These are phyloP conservation scores for Sisyra terminalis DNA, from an alignment of 2,888 invertebrate genomes.

Conservation along the genomic window DNA sequence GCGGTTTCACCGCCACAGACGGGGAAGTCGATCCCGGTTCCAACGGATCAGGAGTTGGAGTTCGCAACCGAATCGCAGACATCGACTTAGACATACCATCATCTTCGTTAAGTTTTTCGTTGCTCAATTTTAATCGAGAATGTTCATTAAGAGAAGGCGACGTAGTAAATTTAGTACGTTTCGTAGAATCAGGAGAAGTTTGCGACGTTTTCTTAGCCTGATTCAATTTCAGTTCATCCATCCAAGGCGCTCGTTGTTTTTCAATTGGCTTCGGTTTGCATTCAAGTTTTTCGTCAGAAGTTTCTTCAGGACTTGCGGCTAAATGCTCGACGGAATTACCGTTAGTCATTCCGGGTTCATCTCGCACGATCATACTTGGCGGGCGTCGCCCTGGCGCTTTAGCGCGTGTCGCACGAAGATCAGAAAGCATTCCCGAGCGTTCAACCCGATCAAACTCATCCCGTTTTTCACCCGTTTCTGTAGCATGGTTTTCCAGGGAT, in stretches of 20 bases:
- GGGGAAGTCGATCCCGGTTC: slow-evolving; percentile 16
- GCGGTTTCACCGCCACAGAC: slow-evolving; percentile 15
- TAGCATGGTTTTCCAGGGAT: slow-evolving; percentile 15
- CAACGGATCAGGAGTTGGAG: slow-evolving; percentile 18
- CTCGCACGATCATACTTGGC: slow-evolving; percentile 32
- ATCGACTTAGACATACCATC: slow-evolving; percentile 19
- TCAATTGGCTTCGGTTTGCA: slow-evolving; percentile 52
- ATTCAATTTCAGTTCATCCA: slow-evolving; percentile 63
- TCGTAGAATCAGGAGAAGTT: slow-evolving; percentile 19
- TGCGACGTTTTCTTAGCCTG: slow-evolving; percentile 48
- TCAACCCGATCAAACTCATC: slow-evolving; percentile 49
- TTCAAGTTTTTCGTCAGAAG: slow-evolving; percentile 23
- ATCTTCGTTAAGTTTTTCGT: slow-evolving; percentile 22
- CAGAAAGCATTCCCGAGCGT: slow-evolving; percentile 42
- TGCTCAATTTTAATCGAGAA: slow-evolving; percentile 13
- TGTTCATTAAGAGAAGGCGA: slow-evolving; percentile 12
- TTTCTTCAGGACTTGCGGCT: slow-evolving; percentile 12
- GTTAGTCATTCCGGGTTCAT: slow-evolving; percentile 19
- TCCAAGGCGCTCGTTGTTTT: slow-evolving; percentile 62
- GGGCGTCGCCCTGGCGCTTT: slow-evolving; percentile 48
- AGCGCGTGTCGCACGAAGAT: slow-evolving; percentile 47
- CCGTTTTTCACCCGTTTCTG: slow-evolving; percentile 17
- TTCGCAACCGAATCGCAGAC: slow-evolving; percentile 17
- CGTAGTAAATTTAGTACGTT: slow-evolving; percentile 15
- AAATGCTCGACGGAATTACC: slow-evolving; percentile 18